These are phyloP conservation scores for Stichopus chloronotus DNA, from an alignment of 35 echinoderm and acorn worm species.

Conservation along the genomic window DNA sequence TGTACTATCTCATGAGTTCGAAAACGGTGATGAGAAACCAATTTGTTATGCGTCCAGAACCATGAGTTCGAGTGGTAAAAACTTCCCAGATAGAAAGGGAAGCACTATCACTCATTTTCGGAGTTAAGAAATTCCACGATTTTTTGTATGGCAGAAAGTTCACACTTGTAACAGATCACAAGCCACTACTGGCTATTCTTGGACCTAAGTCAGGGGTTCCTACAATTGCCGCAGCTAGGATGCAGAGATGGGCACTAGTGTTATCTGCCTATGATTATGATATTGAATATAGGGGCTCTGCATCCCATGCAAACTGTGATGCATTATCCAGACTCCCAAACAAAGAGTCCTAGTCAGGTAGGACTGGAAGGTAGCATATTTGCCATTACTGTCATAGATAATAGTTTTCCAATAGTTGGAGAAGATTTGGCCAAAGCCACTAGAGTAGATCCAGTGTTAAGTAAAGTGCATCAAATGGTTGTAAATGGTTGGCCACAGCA, in stretches of 20 bases:
- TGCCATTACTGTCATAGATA: slow-evolving; percentile 56
- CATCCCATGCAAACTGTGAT: slow-evolving; percentile 47
- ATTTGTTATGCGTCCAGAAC: slow-evolving; percentile 59
- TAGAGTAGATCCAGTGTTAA: slow-evolving; percentile 44
- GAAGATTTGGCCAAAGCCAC: slow-evolving; percentile 45
- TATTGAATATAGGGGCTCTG: slow-evolving; percentile 36
- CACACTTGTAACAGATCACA: slow-evolving; percentile 43
- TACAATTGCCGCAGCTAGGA: slow-evolving; percentile 37
- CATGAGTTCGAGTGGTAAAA: slow-evolving; percentile 30
- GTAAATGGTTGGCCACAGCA: slow-evolving; percentile 18
- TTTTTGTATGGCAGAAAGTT: slow-evolving; percentile 54
- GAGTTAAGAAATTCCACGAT: slow-evolving; percentile 55
- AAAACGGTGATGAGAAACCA: slow-evolving; percentile 50
- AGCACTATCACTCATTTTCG: slow-evolving; percentile 46
- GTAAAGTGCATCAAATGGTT: slow-evolving; percentile 28
- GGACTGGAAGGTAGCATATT: slow-evolving; percentile 31
- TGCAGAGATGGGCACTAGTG: slow-evolving; percentile 3
- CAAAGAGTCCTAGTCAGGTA: slow-evolving; percentile 12
- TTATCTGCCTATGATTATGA: slow-evolving; percentile 23
- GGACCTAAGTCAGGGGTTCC: slow-evolving; percentile 31
- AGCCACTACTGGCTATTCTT: slow-evolving; percentile 21
- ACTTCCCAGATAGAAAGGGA: slow-evolving; percentile 52
- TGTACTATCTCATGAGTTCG: slow-evolving; percentile 60
- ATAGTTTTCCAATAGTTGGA: slow-evolving; percentile 57
- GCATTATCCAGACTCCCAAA: slow-evolving; percentile 49